These are phyloP conservation scores for Apodemia mormo DNA, from an alignment of 2,888 invertebrate species.

Conservation along the genomic window DNA sequence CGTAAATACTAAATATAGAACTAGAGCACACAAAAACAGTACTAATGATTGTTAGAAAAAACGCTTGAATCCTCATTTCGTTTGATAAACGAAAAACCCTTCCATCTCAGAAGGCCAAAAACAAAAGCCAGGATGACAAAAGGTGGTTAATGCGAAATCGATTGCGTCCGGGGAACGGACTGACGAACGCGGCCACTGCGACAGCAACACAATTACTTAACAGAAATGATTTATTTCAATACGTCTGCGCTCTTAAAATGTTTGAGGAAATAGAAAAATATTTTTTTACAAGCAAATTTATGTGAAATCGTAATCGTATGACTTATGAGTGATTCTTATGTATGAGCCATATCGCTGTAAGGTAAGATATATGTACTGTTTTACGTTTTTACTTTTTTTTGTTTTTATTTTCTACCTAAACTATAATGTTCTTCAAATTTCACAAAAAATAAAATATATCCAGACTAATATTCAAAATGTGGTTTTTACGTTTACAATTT, in stretches of 20 bases:
- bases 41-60: slow-evolving; percentile 10
- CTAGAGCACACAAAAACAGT: slow-evolving; percentile 6
- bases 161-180: slow-evolving; percentile 37
- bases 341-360: too few species aligned
- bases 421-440: too few species aligned
- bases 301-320: not conserved
- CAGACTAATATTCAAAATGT: too few species aligned
- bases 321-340: too few species aligned
- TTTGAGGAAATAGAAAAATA: not conserved
- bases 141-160: slow-evolving; percentile 67
- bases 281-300: not conserved
- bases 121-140: slow-evolving; percentile 42
- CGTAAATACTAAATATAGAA: not conserved
- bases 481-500: too few species aligned
- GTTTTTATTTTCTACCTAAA: too few species aligned
- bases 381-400: too few species aligned
- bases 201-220: slow-evolving; percentile 12
- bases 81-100: slow-evolving; percentile 29
- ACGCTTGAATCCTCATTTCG: not conserved
- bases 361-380: too few species aligned
- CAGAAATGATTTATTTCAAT: slow-evolving; percentile 13
- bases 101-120: slow-evolving; percentile 29
- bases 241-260: not conserved
- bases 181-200: slow-evolving; percentile 7
- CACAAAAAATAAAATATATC: too few species aligned